Conservation (phyloP, 2,113 vertebrate species). For the Toxotes jaculatrix region DNA sequence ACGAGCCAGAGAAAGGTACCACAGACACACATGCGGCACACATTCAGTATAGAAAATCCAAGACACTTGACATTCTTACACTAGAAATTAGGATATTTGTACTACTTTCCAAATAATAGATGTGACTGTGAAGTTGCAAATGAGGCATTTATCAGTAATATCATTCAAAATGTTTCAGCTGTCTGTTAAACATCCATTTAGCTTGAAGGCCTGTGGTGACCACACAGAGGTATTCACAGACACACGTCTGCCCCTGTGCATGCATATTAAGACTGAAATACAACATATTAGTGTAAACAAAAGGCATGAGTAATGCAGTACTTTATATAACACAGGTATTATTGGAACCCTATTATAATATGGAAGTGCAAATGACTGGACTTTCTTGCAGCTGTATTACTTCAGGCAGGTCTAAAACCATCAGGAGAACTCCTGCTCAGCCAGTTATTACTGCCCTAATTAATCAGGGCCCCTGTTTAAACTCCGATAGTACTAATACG, state of each 20-base stretch:
- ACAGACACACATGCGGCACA: neutral
- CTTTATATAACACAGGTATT: neutral
- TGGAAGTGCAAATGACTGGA: slow-evolving; percentile 20
- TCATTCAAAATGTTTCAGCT: neutral
- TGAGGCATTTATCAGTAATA: neutral
- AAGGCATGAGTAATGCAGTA: neutral
- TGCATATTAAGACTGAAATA: no score
- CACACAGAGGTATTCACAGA: neutral
- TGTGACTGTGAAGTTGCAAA: neutral
- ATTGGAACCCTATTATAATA: neutral
- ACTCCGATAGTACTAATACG: neutral
- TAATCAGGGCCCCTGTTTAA: neutral
- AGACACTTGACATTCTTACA: neutral
- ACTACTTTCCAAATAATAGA: neutral
- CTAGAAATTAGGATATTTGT: neutral
- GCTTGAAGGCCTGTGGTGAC: neutral
- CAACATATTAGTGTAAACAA: neutral
- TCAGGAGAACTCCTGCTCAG: neutral
- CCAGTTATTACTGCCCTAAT: neutral
- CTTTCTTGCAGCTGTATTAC: neutral
- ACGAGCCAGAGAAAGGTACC: slow-evolving; percentile 80
- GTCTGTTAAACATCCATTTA: neutral
- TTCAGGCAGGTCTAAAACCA: neutral
- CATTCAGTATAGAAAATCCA: neutral
- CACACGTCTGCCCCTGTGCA: neutral